Evolutionary conservation across 2,888 invertebrate species (phyloP).

Genomic region (Ichneumon xanthorius): DNA sequence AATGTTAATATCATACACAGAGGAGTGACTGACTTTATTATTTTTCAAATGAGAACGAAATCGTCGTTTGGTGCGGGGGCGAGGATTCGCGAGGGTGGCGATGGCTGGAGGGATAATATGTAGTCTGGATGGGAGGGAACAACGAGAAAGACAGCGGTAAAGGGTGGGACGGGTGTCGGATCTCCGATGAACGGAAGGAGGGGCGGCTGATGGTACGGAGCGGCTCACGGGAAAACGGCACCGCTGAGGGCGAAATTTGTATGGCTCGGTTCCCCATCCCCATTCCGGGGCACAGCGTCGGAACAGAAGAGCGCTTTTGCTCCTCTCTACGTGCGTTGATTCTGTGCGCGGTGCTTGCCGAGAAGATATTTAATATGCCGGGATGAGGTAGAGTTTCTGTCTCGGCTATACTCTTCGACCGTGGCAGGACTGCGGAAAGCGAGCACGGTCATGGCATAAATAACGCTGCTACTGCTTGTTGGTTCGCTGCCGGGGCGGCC

Average conservation of each 20-base stretch:
- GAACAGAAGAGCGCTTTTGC: constrained; percentile 29
- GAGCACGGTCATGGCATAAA: constrained; percentile 68
- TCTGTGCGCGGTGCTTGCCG: constrained; percentile 25
- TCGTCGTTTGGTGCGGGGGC: neutral
- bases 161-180: neutral
- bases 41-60: constrained; percentile 25
- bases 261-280: constrained; percentile 34
- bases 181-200: constrained; percentile 40
- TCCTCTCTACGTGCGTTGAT: constrained; percentile 19
- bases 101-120: constrained; percentile 32
- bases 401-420: constrained; percentile 44
- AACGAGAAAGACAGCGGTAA: neutral
- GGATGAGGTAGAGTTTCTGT: constrained; percentile 73
- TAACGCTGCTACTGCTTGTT: constrained; percentile 57
- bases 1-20: neutral
- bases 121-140: constrained; percentile 40
- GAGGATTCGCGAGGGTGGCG: neutral
- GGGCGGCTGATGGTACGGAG: constrained; percentile 11
- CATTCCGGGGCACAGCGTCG: constrained; percentile 18
- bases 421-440: constrained; percentile 53
- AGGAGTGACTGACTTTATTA: constrained; percentile 15
- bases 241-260: constrained; percentile 43
- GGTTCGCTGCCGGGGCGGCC: constrained; percentile 36
- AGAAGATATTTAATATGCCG: constrained; percentile 73
- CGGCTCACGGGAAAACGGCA: constrained; percentile 28